Evolutionary conservation across 2,888 invertebrate genomes (phyloP).

Genomic region (Leucophenga montana): DNA sequence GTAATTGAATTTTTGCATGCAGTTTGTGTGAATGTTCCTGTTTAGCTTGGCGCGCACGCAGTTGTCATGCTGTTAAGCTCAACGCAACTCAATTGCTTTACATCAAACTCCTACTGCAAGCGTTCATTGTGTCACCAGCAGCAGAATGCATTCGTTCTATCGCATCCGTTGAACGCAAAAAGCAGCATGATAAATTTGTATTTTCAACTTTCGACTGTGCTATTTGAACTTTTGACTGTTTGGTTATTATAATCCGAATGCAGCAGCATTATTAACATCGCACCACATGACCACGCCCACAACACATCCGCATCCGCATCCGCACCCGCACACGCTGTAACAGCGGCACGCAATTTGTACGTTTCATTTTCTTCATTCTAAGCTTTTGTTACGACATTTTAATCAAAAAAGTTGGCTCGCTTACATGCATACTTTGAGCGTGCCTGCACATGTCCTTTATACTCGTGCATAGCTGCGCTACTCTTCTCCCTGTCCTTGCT

Average conservation of each 20-base stretch:
- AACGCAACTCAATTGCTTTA: conserved; percentile 20
- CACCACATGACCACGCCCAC: too few relatives aligned
- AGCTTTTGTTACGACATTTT: conserved; percentile 52
- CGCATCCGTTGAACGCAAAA: not conserved
- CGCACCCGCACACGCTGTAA: not conserved
- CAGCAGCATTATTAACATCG: too few relatives aligned
- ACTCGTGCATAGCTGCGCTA: not conserved
- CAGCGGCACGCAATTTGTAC: not conserved
- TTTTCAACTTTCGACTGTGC: conserved; percentile 25
- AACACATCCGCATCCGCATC: not conserved
- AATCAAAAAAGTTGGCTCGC: conserved; percentile 60
- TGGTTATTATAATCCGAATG: conserved; percentile 38
- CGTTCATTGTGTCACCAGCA: conserved; percentile 9
- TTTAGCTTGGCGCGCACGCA: conserved; percentile 12
- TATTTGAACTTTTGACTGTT: conserved; percentile 15
- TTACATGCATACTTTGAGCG: not conserved
- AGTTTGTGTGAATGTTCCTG: conserved; percentile 34
- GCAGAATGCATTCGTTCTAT: not conserved
- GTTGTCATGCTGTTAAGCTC: conserved; percentile 12
- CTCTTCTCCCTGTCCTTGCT: not conserved
- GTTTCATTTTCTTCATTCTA: conserved; percentile 1
- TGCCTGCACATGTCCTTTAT: conserved; percentile 3
- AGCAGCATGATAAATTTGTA: conserved; percentile 38
- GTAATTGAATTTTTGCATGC: conserved; percentile 62
- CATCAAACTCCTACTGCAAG: not conserved